A percentile compares a stretch with the other conserved stretches of the same genome.
Conservation (phyloP, 2,797 vertebrate species). For the Onychomys torridus region DNA sequence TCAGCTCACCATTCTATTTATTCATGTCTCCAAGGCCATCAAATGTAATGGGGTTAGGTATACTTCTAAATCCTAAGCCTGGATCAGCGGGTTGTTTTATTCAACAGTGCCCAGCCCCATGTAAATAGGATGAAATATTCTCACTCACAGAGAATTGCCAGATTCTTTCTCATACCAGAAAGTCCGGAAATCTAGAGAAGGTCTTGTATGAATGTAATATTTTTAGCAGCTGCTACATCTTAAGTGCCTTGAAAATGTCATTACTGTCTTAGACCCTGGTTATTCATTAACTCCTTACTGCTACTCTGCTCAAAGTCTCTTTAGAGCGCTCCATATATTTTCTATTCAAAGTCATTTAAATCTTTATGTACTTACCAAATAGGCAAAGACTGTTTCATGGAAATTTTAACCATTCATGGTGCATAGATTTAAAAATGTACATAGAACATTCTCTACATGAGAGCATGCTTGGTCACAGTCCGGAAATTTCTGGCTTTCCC, state of each 20-base stretch:
- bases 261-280: conserved; percentile 75
- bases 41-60: not conserved
- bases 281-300: conserved; percentile 81
- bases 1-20: not conserved
- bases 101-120: not conserved
- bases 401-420: conserved; percentile 75
- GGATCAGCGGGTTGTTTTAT: not conserved
- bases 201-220: conserved; percentile 67
- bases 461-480: too few species aligned
- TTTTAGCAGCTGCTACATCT: conserved; percentile 78
- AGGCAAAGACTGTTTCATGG: conserved; percentile 56
- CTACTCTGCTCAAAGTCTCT: conserved; percentile 68
- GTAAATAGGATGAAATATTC: conserved; percentile 52
- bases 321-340: conserved; percentile 74
- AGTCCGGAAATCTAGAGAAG: conserved; percentile 56
- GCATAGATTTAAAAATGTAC: not conserved
- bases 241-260: conserved; percentile 83
- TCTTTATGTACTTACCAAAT: conserved; percentile 81
- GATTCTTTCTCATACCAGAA: conserved; percentile 59
- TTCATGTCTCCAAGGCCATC: not conserved
- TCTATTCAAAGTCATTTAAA: conserved; percentile 77
- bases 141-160: conserved; percentile 17
- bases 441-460: not conserved
- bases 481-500: not conserved
- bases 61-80: not conserved